phyloP scores from a whole-genome alignment of 2,888 invertebrate genomes.

The Ptychoptera albimana region DNA sequence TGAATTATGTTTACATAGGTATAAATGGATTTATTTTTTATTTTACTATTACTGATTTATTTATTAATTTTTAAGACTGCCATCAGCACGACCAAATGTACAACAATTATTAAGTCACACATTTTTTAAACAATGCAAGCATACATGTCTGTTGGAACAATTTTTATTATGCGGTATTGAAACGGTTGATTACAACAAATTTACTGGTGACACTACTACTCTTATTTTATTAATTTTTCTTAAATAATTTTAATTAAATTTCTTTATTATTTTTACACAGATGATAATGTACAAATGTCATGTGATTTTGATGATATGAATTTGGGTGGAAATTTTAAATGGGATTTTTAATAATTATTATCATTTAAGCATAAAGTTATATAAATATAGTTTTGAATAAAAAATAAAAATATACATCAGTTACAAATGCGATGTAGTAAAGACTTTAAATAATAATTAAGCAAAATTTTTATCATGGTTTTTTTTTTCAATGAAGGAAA shows the following conservation, averaged over 20 bases:
- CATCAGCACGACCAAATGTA: conserved; percentile 51
- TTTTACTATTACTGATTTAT: background rate
- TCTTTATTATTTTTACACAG: background rate
- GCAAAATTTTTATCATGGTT: no score
- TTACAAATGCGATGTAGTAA: no score
- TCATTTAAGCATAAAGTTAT: no score
- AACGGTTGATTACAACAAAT: conserved; percentile 17
- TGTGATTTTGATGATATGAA: conserved; percentile 4
- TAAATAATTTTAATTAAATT: background rate
- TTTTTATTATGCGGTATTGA: conserved; percentile 20
- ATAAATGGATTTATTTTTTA: background rate
- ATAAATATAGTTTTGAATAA: no score
- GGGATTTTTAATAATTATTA: conserved; percentile 1
- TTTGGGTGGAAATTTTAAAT: conserved; percentile 2
- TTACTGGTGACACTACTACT: conserved; percentile 15
- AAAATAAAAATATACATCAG: no score
- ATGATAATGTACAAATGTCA: background rate
- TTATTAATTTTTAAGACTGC: conserved; percentile 33
- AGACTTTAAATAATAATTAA: no score
- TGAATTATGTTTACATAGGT: conserved; percentile 51
- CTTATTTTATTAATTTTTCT: background rate
- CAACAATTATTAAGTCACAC: conserved; percentile 52
- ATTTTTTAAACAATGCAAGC: conserved; percentile 52
- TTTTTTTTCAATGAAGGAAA: no score
- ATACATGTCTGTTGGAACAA: conserved; percentile 24